A percentile compares a stretch with the other conserved stretches of the same genome.
Evolutionary conservation across 2,797 vertebrate species (phyloP).

Genomic region (Malacoctenus gilli): DNA sequence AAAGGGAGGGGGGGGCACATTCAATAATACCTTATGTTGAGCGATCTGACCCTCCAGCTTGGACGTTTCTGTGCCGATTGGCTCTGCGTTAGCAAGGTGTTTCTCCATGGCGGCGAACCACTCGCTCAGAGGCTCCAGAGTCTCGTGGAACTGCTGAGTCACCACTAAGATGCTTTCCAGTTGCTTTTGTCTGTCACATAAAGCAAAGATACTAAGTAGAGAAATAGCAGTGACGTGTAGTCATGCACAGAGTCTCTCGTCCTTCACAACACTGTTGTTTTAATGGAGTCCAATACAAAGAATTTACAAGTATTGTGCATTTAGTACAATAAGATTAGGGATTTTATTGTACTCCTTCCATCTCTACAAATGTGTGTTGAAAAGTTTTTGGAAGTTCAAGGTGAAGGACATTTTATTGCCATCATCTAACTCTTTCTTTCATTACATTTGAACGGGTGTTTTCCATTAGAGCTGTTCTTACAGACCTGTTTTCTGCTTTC

Average conservation of each 20-base stretch:
- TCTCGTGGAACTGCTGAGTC: conserved; percentile 95
- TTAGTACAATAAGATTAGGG: too few species aligned
- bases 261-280: too few species aligned
- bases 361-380: too few species aligned
- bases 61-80: conserved; percentile 90
- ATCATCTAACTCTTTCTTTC: too few species aligned
- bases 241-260: too few species aligned
- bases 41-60: conserved; percentile 94
- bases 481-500: conserved; percentile 93
- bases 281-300: too few species aligned
- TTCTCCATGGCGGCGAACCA: conserved; percentile 92
- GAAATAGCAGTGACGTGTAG: not conserved
- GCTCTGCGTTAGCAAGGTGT: conserved; percentile 89
- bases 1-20: conserved; percentile 1
- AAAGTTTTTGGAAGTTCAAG: too few species aligned
- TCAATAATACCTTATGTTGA: conserved; percentile 90
- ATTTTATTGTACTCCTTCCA: too few species aligned
- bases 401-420: too few species aligned
- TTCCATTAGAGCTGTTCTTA: conserved; percentile 31
- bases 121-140: conserved; percentile 90
- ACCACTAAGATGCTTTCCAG: conserved; percentile 93
- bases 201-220: conserved; percentile 17
- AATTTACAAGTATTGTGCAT: too few species aligned
- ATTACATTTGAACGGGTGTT: not conserved
- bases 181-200: conserved; percentile 89